Percentiles rank a stretch among this genome's conserved stretches.
phyloP scores from a whole-genome alignment of 2,113 vertebrate genomes.

The Bos taurus region DNA sequence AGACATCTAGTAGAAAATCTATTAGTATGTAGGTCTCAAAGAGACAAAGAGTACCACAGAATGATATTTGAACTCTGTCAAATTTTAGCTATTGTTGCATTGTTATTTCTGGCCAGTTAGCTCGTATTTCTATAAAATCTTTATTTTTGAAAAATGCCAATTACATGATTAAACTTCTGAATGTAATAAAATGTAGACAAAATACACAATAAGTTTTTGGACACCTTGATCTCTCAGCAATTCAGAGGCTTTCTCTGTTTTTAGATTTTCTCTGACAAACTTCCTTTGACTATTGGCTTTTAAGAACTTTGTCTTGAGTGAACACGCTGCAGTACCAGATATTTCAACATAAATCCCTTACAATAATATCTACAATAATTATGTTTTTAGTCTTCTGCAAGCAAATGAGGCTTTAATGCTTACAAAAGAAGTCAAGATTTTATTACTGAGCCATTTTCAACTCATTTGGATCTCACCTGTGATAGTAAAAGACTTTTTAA shows the following conservation, averaged over 20 bases:
- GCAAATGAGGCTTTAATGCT: background rate
- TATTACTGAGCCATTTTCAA: background rate
- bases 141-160: background rate
- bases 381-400: background rate
- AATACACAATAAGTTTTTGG: background rate
- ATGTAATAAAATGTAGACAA: background rate
- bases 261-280: background rate
- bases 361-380: background rate
- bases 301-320: background rate
- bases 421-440: background rate
- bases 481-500: background rate
- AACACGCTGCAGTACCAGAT: background rate
- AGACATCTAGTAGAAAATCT: background rate
- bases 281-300: background rate
- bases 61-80: background rate
- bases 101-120: background rate
- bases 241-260: background rate
- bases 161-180: background rate
- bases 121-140: background rate
- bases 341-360: background rate
- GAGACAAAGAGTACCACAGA: background rate
- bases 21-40: background rate
- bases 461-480: background rate
- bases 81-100: background rate
- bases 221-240: background rate